Base-by-base conservation (phyloP, 2,888 invertebrate genomes). In the Eurois occulta region DNA sequence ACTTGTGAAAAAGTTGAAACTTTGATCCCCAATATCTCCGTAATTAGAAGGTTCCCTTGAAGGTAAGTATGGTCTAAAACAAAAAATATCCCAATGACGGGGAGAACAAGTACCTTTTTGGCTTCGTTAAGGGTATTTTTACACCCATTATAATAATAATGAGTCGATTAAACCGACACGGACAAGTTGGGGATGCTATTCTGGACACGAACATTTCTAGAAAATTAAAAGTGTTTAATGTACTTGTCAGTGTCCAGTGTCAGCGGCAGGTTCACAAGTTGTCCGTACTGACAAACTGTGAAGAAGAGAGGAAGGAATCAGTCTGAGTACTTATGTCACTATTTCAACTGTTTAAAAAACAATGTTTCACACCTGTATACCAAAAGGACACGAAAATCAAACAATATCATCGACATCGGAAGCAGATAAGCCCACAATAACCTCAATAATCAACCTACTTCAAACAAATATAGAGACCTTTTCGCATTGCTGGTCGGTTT, bases 371-470 rank as follows among this genome's bases (percentile, higher is more conserved):
- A 41, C 65, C n/a, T 28, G 18, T 18, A 1, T 28, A 18, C 41
- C 1, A 66, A 81, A 81, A 58, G 1, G 13, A 81, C 48, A 60
- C 41, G 0, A 66, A 67, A 81, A 52, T 28, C 46, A 66, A 48
- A 74, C 21, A 35, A 18, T 13, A 69, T 75, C 60, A 75, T 78
- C 60, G 11, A 73, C 70, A 83, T 82, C 83, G 79, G 78, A 84
- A 85, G 21, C 70, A 82, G 72, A 81, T 81, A 76, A 81, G 38
- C 72, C 67, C 41, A 71, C 69, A 64, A 35, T 91, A 91, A 91
- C 95, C 95, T 92, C 91, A 80, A 95, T 93, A 87, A 74, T 66
- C 92, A 90, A 93, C 94, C 95, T 88, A 93, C 92, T 91, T 93
- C 13, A 48, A 35, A 86, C 84, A 72, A 77, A 83, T 86, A 91